Conservation (phyloP, 1,140 invertebrate species). For the Megathymus violae region DNA sequence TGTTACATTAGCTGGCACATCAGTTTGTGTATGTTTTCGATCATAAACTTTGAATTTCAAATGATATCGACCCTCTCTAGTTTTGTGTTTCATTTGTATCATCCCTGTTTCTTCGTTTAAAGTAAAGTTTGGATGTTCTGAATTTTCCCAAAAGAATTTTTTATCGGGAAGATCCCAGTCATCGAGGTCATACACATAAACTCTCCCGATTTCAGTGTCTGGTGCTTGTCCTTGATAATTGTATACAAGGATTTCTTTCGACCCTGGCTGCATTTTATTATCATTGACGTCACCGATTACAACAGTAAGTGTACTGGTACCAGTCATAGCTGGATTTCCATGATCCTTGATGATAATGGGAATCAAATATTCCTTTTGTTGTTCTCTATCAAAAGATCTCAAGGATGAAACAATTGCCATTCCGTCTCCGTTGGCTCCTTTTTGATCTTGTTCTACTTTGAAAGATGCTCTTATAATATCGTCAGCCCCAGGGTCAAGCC, state of each 20-base stretch:
- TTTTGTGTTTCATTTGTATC: constrained; percentile 97
- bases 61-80: constrained; percentile 93
- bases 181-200: constrained; percentile 98
- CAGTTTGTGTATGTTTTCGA: constrained; percentile 95
- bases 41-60: constrained; percentile 97
- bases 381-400: constrained; percentile 96
- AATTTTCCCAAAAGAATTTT: constrained; percentile 96
- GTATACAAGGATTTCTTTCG: constrained; percentile 98
- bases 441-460: constrained; percentile 97
- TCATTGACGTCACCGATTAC: constrained; percentile 98
- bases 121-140: constrained; percentile 93
- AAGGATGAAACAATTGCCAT: constrained; percentile 97
- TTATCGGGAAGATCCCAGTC: constrained; percentile 99
- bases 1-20: constrained; percentile 96
- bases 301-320: constrained; percentile 96
- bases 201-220: constrained; percentile 96
- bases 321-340: constrained; percentile 95
- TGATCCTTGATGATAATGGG: constrained; percentile 97
- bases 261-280: constrained; percentile 98
- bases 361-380: constrained; percentile 97
- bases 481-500: constrained; percentile 95
- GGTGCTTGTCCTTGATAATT: constrained; percentile 97
- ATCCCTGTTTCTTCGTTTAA: constrained; percentile 96
- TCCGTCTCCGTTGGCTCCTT: constrained; percentile 97
- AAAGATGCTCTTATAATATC: constrained; percentile 96